phyloP scores from a whole-genome alignment of 2,888 invertebrate genomes.

The Eucera pruinosa region DNA sequence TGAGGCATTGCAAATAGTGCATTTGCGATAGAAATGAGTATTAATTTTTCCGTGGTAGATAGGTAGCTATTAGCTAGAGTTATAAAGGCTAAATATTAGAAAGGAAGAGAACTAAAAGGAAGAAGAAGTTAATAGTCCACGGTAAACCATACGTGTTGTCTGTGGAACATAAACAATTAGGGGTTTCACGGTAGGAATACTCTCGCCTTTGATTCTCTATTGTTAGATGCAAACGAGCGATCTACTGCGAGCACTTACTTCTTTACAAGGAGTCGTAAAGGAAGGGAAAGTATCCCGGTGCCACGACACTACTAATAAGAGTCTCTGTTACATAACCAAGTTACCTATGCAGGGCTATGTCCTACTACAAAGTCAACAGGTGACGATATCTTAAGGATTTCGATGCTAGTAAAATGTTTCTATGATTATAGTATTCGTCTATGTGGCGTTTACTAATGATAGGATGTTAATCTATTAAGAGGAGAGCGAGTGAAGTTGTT shows the following conservation, averaged over 20 bases:
- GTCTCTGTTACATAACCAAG: conserved; percentile 77
- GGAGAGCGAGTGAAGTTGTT: too few species aligned
- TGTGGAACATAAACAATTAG: conserved; percentile 32
- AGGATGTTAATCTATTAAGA: too few species aligned
- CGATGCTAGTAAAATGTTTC: conserved; percentile 5
- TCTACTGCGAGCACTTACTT: conserved; percentile 64
- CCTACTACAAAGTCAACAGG: conserved; percentile 59
- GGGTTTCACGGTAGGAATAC: conserved; percentile 16
- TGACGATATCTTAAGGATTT: conserved; percentile 10
- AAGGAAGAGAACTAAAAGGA: not conserved
- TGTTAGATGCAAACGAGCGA: conserved; percentile 40
- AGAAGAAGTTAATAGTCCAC: not conserved
- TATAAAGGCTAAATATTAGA: not conserved
- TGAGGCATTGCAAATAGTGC: too few species aligned
- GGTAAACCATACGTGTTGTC: not conserved
- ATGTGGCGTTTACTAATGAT: too few species aligned
- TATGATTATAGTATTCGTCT: not conserved
- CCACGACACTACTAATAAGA: conserved; percentile 70
- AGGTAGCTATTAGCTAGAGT: not conserved
- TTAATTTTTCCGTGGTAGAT: too few species aligned
- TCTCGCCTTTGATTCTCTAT: conserved; percentile 45
- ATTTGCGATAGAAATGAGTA: too few species aligned
- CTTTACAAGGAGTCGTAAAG: conserved; percentile 79
- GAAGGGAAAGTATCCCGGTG: conserved; percentile 82
- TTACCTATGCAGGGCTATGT: conserved; percentile 60